Evolutionary conservation across 1,140 invertebrate genomes (phyloP), one percentile per base, ranked within the genome.

Genomic region (Dolichoris vasculosae): DNA sequence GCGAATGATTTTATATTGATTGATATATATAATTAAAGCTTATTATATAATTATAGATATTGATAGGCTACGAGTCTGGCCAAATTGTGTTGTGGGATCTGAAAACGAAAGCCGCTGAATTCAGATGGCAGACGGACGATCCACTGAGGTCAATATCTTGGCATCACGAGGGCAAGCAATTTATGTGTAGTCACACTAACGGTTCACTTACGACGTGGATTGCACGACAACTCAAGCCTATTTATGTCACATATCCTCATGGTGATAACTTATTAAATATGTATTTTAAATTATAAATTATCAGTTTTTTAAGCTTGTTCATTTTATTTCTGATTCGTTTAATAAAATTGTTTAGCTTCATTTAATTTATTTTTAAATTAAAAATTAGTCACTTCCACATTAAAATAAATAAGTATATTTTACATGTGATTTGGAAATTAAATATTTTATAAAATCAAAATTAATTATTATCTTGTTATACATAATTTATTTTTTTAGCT

Each of bases 161-260:
- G 99, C 98, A 99, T 93, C 96, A 98, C 92, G 99, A 99, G 93
- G 99, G 99, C 84, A 98, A 99, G 94, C 97, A 98, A 94, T 99
- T 99, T 92, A 98, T 99, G 96, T 98, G 97, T 88, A 97, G 97
- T 89, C 98, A 99, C 93, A 96, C 95, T 20, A 98, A 99, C 94
- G 99, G 99, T 75, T 98, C 97, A 69, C 95, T 99, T 69, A 96
- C 96, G 82, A 99, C 98, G 46, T 99, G 98, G 98, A 96, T 95
- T 88, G 94, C 97, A 26, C 95, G 96, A 89, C 95, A 96, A 86
- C 91, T 94, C 43, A 97, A 98, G 92, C 97, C 98, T 15, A 94
- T 96, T 77, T 96, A 95, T 87, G 94, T 98, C 87, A 96, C 96
- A 63, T 97, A 96, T 94, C 98, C 98, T 71, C 98, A 99, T 93